Evolutionary conservation across 2,888 invertebrate species (phyloP).

Genomic region (Laothoe populi): DNA sequence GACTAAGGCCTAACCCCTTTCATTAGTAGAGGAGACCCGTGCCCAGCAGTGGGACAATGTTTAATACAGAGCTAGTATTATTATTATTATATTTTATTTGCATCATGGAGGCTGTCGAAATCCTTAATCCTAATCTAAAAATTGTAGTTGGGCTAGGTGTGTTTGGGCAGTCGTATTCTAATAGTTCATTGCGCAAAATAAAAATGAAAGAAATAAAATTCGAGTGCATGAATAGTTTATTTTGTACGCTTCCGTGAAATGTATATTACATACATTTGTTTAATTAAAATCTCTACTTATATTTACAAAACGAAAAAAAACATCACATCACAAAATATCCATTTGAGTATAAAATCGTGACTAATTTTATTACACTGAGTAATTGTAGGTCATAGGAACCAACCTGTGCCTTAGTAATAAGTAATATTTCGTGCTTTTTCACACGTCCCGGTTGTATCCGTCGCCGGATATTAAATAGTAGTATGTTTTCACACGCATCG

Average conservation of each 20-base stretch:
- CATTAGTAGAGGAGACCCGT: too few relatives aligned
- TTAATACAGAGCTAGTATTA: too few relatives aligned
- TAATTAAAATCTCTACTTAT: slow-evolving; percentile 62
- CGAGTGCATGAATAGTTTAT: slow-evolving; percentile 81
- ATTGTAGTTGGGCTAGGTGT: too few relatives aligned
- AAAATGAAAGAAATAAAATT: slow-evolving; percentile 52
- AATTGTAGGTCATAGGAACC: slow-evolving; percentile 39
- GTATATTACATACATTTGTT: slow-evolving; percentile 67
- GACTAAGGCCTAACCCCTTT: too few relatives aligned
- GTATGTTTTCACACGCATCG: neutral
- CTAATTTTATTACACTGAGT: slow-evolving; percentile 70
- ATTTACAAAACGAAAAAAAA: slow-evolving; percentile 61
- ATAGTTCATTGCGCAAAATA: neutral
- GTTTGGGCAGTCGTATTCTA: neutral
- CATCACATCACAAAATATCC: slow-evolving; percentile 52
- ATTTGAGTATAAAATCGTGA: slow-evolving; percentile 72
- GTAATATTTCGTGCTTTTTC: neutral
- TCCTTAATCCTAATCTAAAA: too few relatives aligned
- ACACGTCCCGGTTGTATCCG: neutral
- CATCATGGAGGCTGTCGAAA: too few relatives aligned
- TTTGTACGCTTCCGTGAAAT: slow-evolving; percentile 78
- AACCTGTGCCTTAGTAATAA: slow-evolving; percentile 1
- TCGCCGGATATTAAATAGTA: neutral
- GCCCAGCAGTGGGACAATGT: too few relatives aligned
- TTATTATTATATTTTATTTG: too few relatives aligned